A percentile compares a stretch with the other conserved stretches of the same genome.
Conservation (phyloP, 1,140 invertebrate genomes). For the Physella acuta region DNA sequence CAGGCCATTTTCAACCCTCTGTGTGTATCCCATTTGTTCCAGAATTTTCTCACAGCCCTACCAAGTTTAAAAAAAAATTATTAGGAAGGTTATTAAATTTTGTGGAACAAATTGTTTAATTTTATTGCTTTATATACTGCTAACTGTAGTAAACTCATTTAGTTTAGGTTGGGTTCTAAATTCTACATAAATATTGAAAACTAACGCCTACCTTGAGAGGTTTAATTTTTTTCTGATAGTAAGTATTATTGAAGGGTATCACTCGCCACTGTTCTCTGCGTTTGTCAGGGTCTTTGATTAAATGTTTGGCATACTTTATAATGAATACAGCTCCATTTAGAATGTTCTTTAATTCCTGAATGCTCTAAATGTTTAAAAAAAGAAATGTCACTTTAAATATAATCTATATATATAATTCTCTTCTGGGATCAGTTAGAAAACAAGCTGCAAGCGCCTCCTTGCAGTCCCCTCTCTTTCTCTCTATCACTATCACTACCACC, state of each 20-base stretch:
- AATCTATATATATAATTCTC: too few species aligned
- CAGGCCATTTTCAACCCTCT: background rate
- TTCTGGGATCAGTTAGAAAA: too few species aligned
- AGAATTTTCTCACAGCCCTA: slow-evolving; percentile 15
- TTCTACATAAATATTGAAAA: background rate
- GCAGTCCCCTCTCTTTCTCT: too few species aligned
- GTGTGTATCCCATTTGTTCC: slow-evolving; percentile 14
- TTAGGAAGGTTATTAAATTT: background rate
- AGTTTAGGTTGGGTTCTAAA: too few species aligned
- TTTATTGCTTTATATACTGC: background rate
- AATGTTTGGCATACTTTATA: slow-evolving; percentile 18
- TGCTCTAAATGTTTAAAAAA: background rate
- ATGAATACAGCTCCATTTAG: background rate
- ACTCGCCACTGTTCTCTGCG: slow-evolving; percentile 5
- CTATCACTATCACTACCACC: too few species aligned
- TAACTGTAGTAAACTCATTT: background rate
- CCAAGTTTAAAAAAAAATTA: background rate
- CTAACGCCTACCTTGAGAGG: slow-evolving; percentile 6
- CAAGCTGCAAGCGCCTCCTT: too few species aligned
- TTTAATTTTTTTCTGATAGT: slow-evolving; percentile 8
- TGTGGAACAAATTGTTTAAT: background rate
- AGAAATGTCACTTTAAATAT: background rate
- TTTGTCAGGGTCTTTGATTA: background rate
- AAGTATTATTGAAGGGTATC: slow-evolving; percentile 1
- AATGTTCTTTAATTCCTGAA: slow-evolving; percentile 13